phyloP scores from a whole-genome alignment of 1,140 invertebrate genomes.

The Euglossa dilemma region DNA sequence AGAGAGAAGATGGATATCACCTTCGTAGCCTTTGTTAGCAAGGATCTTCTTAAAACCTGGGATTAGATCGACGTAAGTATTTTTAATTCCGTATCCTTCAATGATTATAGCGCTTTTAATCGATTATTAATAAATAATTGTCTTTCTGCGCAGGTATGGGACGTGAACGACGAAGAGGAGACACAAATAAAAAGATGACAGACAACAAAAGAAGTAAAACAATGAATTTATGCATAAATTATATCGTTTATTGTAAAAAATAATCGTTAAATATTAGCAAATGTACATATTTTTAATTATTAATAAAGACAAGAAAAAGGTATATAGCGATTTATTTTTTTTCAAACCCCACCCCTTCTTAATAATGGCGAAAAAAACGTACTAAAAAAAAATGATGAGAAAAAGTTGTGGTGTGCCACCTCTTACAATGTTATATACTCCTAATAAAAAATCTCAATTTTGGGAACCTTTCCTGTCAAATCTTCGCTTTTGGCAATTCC shows the following conservation, averaged over 20 bases:
- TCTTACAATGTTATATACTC: no score
- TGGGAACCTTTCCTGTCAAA: background rate
- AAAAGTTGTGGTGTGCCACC: no score
- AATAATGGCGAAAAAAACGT: background rate
- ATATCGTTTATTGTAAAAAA: background rate
- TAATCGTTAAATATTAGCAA: background rate
- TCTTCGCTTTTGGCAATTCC: background rate
- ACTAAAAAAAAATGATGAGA: no score
- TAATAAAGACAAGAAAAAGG: no score
- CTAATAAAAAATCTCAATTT: background rate
- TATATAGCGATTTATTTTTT: background rate
- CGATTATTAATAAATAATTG: background rate
- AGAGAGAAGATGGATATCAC: slow-evolving; percentile 85
- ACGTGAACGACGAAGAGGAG: accelerated
- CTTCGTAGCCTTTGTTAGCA: slow-evolving; percentile 87
- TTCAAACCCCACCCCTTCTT: no score
- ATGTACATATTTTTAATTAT: background rate
- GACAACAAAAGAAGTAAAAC: background rate
- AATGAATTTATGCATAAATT: background rate
- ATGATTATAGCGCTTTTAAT: background rate
- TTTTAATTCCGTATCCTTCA: no score
- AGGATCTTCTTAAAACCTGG: slow-evolving; percentile 89
- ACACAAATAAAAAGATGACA: background rate
- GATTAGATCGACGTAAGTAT: background rate
- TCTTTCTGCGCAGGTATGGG: background rate